phyloP scores from a whole-genome alignment of 2,113 vertebrate genomes.

The Ancistrus triradiatus region DNA sequence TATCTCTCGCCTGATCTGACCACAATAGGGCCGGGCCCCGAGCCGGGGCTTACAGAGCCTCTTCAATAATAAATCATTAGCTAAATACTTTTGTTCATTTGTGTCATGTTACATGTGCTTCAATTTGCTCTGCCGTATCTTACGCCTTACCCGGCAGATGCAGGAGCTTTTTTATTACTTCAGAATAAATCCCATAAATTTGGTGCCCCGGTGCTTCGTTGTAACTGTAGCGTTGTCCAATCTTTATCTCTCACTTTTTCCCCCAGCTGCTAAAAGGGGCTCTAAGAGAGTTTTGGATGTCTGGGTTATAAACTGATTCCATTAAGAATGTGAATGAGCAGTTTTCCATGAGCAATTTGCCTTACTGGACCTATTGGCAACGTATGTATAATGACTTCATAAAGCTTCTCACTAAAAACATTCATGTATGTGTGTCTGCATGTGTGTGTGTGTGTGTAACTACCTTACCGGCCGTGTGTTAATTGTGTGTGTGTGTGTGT shows the following conservation, averaged over 20 bases:
- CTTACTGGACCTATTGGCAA: no score
- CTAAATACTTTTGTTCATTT: conserved; percentile 78
- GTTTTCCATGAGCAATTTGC: no score
- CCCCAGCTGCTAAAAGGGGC: no score
- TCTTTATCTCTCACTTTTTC: conserved; percentile 9
- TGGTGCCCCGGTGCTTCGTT: not conserved
- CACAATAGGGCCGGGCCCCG: conserved; percentile 62
- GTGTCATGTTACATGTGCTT: conserved; percentile 76
- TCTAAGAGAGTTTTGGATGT: no score
- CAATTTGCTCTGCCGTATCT: conserved; percentile 67
- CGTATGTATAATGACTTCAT: no score
- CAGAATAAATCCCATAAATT: conserved; percentile 6
- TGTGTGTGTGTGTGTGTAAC: no score
- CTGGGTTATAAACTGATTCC: no score
- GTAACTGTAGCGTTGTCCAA: not conserved
- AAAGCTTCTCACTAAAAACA: no score
- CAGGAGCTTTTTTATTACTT: conserved; percentile 6
- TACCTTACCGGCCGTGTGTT: no score
- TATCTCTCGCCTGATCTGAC: conserved; percentile 70
- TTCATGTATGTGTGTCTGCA: no score
- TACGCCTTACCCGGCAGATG: conserved; percentile 48
- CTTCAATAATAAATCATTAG: conserved; percentile 79
- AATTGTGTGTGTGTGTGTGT: no score
- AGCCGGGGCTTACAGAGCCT: conserved; percentile 59
- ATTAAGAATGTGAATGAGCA: no score